phyloP scores from a whole-genome alignment of 2,797 vertebrate species.

The Rhinella marina region DNA sequence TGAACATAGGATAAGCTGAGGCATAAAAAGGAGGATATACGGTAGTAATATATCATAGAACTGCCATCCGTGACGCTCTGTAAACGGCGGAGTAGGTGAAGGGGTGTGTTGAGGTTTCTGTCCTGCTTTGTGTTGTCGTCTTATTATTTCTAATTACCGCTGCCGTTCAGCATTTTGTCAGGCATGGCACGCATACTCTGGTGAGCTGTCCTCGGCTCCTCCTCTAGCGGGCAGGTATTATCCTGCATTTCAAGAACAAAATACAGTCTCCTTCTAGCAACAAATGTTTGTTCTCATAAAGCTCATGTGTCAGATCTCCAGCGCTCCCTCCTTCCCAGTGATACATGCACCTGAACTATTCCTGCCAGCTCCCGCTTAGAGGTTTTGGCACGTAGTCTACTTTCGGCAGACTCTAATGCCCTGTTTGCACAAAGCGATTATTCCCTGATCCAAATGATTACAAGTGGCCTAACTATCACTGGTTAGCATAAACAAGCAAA shows the following conservation, averaged over 20 bases:
- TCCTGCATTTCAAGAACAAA: conserved; percentile 38
- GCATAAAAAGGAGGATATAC: neutral
- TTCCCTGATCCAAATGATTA: neutral
- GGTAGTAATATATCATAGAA: neutral
- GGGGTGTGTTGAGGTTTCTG: neutral
- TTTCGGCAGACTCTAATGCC: neutral
- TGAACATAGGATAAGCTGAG: no score
- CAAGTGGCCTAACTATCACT: neutral
- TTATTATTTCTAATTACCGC: neutral
- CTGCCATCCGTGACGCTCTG: neutral
- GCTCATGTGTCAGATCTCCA: conserved; percentile 11
- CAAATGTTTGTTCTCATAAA: conserved; percentile 44
- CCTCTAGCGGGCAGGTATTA: conserved; percentile 36
- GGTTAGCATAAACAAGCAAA: neutral
- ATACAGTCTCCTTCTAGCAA: conserved; percentile 29
- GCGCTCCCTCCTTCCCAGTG: neutral
- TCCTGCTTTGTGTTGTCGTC: neutral
- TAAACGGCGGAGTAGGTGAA: neutral
- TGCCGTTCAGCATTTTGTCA: conserved; percentile 7
- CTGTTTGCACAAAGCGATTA: neutral
- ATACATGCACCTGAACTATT: conserved; percentile 14
- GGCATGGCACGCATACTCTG: neutral
- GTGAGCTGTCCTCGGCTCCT: neutral
- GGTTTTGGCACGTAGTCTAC: neutral
- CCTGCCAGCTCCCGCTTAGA: conserved; percentile 1